Base-by-base conservation (phyloP, 2,113 vertebrate species). In the Pelodiscus sinensis region DNA sequence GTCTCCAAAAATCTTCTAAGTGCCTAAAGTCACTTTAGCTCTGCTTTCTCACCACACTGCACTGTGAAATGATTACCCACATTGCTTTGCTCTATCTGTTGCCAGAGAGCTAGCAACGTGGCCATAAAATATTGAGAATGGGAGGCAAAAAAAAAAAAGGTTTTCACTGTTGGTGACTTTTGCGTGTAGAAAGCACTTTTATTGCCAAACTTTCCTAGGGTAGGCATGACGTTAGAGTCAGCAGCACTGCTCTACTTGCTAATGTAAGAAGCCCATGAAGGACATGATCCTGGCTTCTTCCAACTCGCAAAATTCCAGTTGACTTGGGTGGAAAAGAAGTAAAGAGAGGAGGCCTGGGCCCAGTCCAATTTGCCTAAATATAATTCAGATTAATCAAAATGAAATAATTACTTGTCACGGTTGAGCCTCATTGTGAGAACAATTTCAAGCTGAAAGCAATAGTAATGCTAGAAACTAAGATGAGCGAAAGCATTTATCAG, bases 371-470 rank as follows among this genome's bases (percentile, higher is more conserved):
- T 84, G 38, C 92, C 83, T 94, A 92, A 91, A 83, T 92, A 79
- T 58, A 94, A 88, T 92, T 88, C 87, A 31, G 14, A 65, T 65
- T 31, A 18, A 29, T 65, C 15, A 31, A 29, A 31, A 16, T 7
- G 14, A 65, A 31, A 15, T 65, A 65, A 31, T 65, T 71, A 62
- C 81, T 87, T 94, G 91, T 84, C 57, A 73, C 4, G 0, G 79
- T 81, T 95, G 87, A 95, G 93, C 86, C 94, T 91, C 89, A 93
- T 93, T 95, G 94, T 93, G 93, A 94, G 94, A 92, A 65, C 10
- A 89, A 90, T 79, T 77, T 55, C 0, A 2, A n/a, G 90, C 89
- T 86, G 81, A 90, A 94, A 86, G 65, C 57, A 2, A 68, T 68
- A n/a, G 31, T 19, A 19, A n/a, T 85, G 92, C 44, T 77, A 25